A percentile compares a stretch with the other conserved stretches of the same genome.
These are phyloP conservation scores for Serripes groenlandicus DNA, from an alignment of 2,888 invertebrate species.

Conservation along the genomic window DNA sequence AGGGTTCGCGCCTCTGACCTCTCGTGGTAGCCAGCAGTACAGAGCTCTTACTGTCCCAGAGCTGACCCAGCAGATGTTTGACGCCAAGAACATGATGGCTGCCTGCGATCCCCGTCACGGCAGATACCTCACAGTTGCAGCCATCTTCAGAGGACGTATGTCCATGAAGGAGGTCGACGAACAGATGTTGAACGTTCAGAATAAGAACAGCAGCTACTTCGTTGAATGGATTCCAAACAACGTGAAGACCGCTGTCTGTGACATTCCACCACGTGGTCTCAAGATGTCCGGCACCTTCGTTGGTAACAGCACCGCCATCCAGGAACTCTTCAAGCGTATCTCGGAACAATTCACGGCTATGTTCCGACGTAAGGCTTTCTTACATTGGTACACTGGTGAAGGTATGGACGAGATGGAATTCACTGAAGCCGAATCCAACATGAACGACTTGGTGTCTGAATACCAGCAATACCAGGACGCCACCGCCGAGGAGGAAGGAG, in stretches of 20 bases:
- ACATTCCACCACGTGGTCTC: constrained; percentile 89
- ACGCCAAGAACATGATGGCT: constrained; percentile 93
- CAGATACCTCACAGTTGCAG: constrained; percentile 87
- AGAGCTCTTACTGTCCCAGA: constrained; percentile 78
- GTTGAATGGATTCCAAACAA: constrained; percentile 85
- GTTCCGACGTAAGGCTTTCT: constrained; percentile 98
- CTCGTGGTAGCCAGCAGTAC: constrained; percentile 90
- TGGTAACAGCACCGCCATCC: constrained; percentile 87
- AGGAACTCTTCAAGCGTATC: constrained; percentile 83
- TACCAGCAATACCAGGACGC: constrained; percentile 86
- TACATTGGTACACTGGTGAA: constrained; percentile 99
- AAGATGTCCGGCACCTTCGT: constrained; percentile 97
- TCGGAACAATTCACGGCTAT: constrained; percentile 89
- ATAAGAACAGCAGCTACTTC: constrained; percentile 85
- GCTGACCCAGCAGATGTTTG: constrained; percentile 91
- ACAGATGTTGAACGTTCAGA: constrained; percentile 93
- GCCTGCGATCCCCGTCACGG: constrained; percentile 89
- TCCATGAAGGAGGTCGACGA: constrained; percentile 89
- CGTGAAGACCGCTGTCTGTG: constrained; percentile 83
- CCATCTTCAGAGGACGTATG: constrained; percentile 85
- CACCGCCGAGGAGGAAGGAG: constrained; percentile 88
- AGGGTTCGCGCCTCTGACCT: constrained; percentile 91
- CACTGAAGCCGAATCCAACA: constrained; percentile 98
- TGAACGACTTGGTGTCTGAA: constrained; percentile 89
- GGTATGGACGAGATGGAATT: constrained; percentile 99